phyloP scores from a whole-genome alignment of 2,888 invertebrate species.

The Coecobrya sp. region DNA sequence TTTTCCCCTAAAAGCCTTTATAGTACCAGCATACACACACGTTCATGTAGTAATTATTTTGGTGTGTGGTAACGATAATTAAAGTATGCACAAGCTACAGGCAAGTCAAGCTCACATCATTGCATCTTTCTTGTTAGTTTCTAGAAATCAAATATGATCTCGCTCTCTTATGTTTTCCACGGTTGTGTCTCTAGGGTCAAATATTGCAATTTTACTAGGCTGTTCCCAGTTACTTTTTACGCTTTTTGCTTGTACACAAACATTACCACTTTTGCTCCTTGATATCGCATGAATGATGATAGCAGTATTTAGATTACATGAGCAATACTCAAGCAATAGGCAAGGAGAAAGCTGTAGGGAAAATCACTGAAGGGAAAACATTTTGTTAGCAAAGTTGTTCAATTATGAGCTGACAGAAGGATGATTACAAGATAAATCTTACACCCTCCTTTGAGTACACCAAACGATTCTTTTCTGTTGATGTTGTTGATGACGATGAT shows the following conservation, averaged over 20 bases:
- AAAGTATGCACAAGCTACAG: not conserved
- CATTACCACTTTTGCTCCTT: not conserved
- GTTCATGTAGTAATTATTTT: not conserved
- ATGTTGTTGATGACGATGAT: conserved; percentile 42
- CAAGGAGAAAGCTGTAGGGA: conserved; percentile 60
- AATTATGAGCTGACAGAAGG: conserved; percentile 81
- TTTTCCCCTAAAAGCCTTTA: conserved; percentile 1
- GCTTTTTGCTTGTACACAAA: not conserved
- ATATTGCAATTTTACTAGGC: conserved; percentile 44
- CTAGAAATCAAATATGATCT: conserved; percentile 24
- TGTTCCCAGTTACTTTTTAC: not conserved
- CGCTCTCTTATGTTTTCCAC: not conserved
- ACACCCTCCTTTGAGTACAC: conserved; percentile 60
- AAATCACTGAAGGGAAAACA: conserved; percentile 77
- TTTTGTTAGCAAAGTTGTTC: conserved; percentile 79
- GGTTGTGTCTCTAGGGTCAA: conserved; percentile 45
- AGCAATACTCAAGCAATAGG: not conserved
- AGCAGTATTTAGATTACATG: conserved; percentile 13
- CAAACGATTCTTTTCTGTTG: conserved; percentile 49
- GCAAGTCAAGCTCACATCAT: conserved; percentile 40
- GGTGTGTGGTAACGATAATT: not conserved
- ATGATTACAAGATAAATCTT: conserved; percentile 80
- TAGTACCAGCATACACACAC: not conserved
- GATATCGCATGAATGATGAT: not conserved
- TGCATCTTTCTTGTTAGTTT: conserved; percentile 22